Evolutionary conservation across 2,797 vertebrate genomes (phyloP).

Genomic region (Todus mexicanus): DNA sequence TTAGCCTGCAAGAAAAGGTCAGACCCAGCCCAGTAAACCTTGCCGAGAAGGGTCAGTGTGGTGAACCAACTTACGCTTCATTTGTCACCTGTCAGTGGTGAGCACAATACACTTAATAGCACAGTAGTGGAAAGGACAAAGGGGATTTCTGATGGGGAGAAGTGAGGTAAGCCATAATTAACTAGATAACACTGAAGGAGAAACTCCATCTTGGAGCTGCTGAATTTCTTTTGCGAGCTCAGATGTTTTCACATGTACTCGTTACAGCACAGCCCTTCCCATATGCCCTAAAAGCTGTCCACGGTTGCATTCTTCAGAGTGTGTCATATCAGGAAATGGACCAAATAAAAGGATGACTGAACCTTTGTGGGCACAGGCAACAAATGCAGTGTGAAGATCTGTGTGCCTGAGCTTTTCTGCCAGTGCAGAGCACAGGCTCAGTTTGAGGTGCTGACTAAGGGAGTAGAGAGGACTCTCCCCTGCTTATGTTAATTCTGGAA

Average conservation of each 20-base stretch:
- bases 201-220: not conserved
- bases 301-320: not conserved
- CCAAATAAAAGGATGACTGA: not conserved
- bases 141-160: not conserved
- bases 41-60: conserved; percentile 22
- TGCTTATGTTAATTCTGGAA: not conserved
- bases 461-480: not conserved
- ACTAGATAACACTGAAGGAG: not conserved
- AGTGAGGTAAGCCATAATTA: conserved; percentile 19
- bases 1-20: conserved; percentile 31
- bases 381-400: not conserved
- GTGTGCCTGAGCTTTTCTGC: not conserved
- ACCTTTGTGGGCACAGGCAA: not conserved
- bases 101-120: not conserved
- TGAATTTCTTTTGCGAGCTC: not conserved
- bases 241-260: not conserved
- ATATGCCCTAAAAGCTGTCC: not conserved
- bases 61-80: conserved; percentile 4
- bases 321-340: not conserved
- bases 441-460: not conserved
- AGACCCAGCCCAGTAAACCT: not conserved
- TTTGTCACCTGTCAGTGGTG: conserved; percentile 52
- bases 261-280: not conserved
- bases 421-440: not conserved
- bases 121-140: not conserved